Conservation (phyloP, 2,888 invertebrate genomes). For the Monopis laevigella region DNA sequence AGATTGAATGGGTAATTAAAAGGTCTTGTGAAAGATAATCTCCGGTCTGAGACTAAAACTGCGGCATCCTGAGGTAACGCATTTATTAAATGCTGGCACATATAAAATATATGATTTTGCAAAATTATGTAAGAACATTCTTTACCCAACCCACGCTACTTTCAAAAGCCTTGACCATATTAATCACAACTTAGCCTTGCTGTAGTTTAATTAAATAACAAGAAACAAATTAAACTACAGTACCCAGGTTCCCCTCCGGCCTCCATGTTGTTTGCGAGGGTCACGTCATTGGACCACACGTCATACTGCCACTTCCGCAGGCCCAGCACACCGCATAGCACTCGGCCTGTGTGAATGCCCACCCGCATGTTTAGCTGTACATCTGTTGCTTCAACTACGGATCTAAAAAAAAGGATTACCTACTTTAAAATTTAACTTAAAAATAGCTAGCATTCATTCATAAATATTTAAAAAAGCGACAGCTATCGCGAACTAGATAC, state of each 20-base stretch:
- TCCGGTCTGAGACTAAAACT: no score
- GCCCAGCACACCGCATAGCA: conserved; percentile 89
- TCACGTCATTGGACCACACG: conserved; percentile 94
- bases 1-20: no score
- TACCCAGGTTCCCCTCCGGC: conserved; percentile 90
- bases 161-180: neutral
- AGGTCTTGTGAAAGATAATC: no score
- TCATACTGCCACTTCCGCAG: conserved; percentile 94
- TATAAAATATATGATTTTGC: no score
- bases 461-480: no score
- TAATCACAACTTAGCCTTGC: neutral
- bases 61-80: no score
- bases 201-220: neutral
- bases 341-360: conserved; percentile 91
- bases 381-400: conserved; percentile 90
- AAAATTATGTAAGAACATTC: no score
- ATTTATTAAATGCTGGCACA: no score
- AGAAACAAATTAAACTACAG: conserved; percentile 21
- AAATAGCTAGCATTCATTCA: no score
- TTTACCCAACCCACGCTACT: neutral
- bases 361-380: conserved; percentile 94
- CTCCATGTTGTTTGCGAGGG: conserved; percentile 89
- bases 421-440: neutral
- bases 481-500: no score
- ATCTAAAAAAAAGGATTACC: conserved; percentile 45